Conservation (phyloP, 2,888 invertebrate species). For the Eustalomyia histrio region DNA sequence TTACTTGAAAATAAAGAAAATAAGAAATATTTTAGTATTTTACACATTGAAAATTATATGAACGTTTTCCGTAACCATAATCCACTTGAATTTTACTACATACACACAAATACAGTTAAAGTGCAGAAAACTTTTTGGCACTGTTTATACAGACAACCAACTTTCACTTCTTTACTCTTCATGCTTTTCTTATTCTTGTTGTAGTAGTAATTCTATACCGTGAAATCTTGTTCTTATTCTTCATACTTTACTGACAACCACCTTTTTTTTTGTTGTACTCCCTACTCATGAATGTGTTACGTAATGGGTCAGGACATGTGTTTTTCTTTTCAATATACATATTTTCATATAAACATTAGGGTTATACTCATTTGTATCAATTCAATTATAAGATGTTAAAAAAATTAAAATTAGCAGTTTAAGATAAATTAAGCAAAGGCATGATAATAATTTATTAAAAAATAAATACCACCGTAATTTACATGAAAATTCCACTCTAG, state of each 20-base stretch:
- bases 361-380: too few relatives aligned
- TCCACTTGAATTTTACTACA: conserved; percentile 38
- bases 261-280: neutral
- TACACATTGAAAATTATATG: conserved; percentile 37
- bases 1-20: neutral
- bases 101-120: conserved; percentile 17
- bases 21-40: conserved; percentile 25
- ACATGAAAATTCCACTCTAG: too few relatives aligned
- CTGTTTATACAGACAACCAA: conserved; percentile 53
- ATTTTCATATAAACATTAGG: neutral
- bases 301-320: conserved; percentile 23
- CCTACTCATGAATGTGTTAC: neutral
- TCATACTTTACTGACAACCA: conserved; percentile 25
- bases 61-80: conserved; percentile 47
- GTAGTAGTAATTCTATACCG: neutral
- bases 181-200: neutral
- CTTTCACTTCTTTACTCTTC: conserved; percentile 37
- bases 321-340: neutral
- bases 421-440: too few relatives aligned
- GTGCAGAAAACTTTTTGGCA: conserved; percentile 53
- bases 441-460: too few relatives aligned
- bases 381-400: too few relatives aligned
- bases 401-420: too few relatives aligned
- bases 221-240: neutral
- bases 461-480: too few relatives aligned